A percentile compares a stretch with the other conserved stretches of the same genome.
Conservation (phyloP, 2,113 vertebrate genomes). For the Cyprinodon brontotheroides region DNA sequence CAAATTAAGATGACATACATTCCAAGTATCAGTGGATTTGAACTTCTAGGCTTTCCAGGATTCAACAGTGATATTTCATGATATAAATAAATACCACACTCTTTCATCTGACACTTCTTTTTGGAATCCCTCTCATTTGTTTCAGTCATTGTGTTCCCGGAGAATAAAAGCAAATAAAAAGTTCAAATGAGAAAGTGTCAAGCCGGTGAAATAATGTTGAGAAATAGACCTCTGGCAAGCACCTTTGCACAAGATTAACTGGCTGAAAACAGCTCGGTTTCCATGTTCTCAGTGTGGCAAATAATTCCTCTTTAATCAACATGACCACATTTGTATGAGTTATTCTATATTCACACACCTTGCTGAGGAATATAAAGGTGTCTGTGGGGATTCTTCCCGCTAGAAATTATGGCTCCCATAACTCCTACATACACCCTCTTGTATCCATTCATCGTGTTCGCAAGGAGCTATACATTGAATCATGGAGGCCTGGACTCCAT, state of each 20-base stretch:
- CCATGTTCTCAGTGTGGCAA: background rate
- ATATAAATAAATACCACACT: background rate
- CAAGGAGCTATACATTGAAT: conserved; percentile 16
- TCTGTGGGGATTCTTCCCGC: conserved; percentile 12
- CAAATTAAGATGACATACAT: too few relatives aligned
- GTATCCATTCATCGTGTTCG: conserved; percentile 6
- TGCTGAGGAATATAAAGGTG: background rate
- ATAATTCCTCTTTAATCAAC: conserved; percentile 27
- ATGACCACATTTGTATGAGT: conserved; percentile 12
- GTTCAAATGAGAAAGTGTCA: background rate
- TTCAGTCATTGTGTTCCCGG: background rate
- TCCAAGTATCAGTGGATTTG: too few relatives aligned
- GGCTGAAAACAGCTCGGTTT: background rate
- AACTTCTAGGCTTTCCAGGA: too few relatives aligned
- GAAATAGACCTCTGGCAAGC: background rate
- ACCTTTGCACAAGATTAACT: background rate
- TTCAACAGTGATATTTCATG: background rate
- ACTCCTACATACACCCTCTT: conserved; percentile 12
- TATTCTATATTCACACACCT: background rate
- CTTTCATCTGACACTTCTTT: conserved; percentile 5
- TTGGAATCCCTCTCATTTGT: background rate
- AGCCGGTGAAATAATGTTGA: background rate
- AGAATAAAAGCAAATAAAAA: conserved; percentile 11
- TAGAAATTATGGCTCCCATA: conserved; percentile 9
- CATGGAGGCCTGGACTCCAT: conserved; percentile 1